A percentile compares a stretch with the other conserved stretches of the same genome.
Conservation (phyloP, 1,140 invertebrate genomes). For the Hetaerina americana region DNA sequence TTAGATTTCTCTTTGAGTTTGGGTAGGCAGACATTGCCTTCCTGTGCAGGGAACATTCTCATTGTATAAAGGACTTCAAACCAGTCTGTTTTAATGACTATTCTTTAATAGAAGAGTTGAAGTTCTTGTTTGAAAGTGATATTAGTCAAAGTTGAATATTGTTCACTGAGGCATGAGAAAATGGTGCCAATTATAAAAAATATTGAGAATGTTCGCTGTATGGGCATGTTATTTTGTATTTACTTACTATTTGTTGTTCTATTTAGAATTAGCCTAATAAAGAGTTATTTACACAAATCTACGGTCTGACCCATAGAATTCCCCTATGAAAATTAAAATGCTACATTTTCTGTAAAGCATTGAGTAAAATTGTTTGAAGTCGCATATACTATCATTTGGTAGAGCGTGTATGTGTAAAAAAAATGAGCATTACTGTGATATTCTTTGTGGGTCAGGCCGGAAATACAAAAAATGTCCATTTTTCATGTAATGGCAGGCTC, state of each 20-base stretch:
- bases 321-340: neutral
- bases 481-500: neutral
- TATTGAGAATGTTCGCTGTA: neutral
- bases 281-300: neutral
- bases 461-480: conserved; percentile 1
- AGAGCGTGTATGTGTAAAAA: neutral
- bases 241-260: neutral
- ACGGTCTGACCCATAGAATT: neutral
- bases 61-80: neutral
- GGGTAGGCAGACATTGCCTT: neutral
- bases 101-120: neutral
- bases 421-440: neutral
- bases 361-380: neutral
- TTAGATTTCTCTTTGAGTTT: neutral
- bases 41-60: neutral
- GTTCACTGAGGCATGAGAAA: neutral
- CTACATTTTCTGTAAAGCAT: neutral
- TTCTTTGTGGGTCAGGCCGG: neutral
- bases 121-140: neutral
- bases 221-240: neutral
- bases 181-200: neutral
- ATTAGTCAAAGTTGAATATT: neutral
- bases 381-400: neutral
- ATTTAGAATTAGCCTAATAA: neutral
- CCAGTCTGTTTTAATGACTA: neutral